Base-by-base conservation (phyloP, 2,797 vertebrate genomes). In the Chelonia mydas region DNA sequence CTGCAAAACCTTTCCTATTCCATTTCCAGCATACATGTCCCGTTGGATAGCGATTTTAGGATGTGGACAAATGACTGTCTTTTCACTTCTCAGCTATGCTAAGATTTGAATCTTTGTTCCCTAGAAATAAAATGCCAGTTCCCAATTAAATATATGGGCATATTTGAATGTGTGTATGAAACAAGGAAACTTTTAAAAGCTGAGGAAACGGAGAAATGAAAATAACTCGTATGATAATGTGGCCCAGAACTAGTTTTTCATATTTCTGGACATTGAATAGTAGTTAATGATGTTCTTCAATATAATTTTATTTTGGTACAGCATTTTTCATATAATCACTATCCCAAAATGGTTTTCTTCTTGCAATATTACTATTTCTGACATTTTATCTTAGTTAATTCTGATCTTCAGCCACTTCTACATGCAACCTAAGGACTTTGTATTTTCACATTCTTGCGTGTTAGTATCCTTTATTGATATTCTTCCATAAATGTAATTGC, bases 1-100 rank as follows among this genome's bases (percentile, higher is more conserved):
- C 0, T 1, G 15, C 2, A 50, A 2, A 78, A 3, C 0, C 27
- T 33, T 54, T 82, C 2, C 72, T 86, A 61, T 1, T 84, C 7
- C 28, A 49, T 86, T 87, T 68, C 33, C 49, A 81, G 54, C 5
- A 12, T 59, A 49, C 33, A 49, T 55, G 74, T 7, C 55, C 53
- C 47, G 57, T 33, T 51, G 61, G 10, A 41, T 68, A 33, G 59
- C 41, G 80, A n/a, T 7, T 28, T 2, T 1, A 25, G 16, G 82
- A 31, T 11, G 5, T 45, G 15, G 49, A 61, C 19, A 5, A 79
- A 0, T 41, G 50, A 80, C 79, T 76, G 53, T 47, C 86, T 41
- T 31, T 61, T 2, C 17, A 59, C 7, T 3, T 54, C 13, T n/a
- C 72, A 16, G 78, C 8, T 86, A 33, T 86, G 77, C 23, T 25